Evolutionary conservation across 2,888 invertebrate genomes (phyloP), one percentile per base, ranked within the genome.

Genomic region (Monopis laevigella): DNA sequence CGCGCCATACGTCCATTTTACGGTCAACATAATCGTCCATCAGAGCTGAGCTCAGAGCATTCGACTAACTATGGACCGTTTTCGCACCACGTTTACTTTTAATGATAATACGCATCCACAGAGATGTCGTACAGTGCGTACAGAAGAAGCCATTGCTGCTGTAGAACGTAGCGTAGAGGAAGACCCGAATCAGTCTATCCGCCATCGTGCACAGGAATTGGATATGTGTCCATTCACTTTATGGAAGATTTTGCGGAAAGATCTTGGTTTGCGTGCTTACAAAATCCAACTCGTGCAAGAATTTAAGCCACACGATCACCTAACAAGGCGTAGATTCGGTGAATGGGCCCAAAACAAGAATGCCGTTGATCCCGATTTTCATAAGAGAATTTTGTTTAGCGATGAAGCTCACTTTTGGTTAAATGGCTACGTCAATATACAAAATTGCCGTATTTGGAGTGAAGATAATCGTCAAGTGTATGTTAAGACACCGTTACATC

Each of bases 391-490:
- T 43, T 45, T 48, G 45, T 47, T 48, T 42, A 47, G 45, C 42
- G 52, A 54, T 48, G 53, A 53, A 43, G 49, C 51, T 24, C 50
- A 54, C 40, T 61, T 59, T 43, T 48, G 50, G 21, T 49, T 59
- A 24, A 47, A 53, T 47, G 56, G 55, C 48, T 62, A 48, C 52
- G 62, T 57, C 55, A 65, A 61, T 52, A 53, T 53, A 44, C 53
- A 61, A 51, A 60, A 60, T 48, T 55, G 51, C 42, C 51, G 54
- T 18, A 52, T 55, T 48, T 54, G 51, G 10, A 11, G n/a, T n/a
- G 12, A 18, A 10, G 11, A 58, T 42, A 53, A 58, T 43, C 55
- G 56, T 41, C 48, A 42, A 43, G 46, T 39, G 40, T 47, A 52
- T 48, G 32, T 48, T 24, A 54, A 62, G 43, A 49, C 46, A 46